Percentiles rank a stretch among this genome's conserved stretches.
Conservation (phyloP, 1,140 invertebrate genomes). For the Hylaeus volcanicus region DNA sequence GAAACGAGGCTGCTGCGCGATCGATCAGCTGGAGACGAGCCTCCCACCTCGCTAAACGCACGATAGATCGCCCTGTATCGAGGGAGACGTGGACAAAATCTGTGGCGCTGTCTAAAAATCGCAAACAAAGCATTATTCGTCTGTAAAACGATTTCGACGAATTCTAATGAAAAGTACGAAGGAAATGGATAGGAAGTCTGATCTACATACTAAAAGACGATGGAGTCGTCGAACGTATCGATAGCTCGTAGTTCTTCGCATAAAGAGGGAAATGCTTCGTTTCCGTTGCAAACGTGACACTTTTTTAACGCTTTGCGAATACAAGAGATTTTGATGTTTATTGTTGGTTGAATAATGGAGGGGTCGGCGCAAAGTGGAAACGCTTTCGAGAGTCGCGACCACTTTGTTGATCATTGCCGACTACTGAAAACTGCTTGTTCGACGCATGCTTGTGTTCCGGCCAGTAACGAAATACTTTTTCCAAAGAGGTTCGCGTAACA, state of each 20-base stretch:
- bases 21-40: constrained; percentile 31
- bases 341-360: constrained; percentile 36
- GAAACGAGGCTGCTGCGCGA: constrained; percentile 43
- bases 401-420: constrained; percentile 26
- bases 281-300: constrained; percentile 33
- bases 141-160: too few species aligned
- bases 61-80: neutral
- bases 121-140: too few species aligned
- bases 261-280: constrained; percentile 20
- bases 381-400: constrained; percentile 4
- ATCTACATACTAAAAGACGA: too few species aligned
- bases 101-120: too few species aligned
- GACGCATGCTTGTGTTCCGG: neutral
- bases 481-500: neutral
- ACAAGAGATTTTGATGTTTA: constrained; percentile 35
- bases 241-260: neutral
- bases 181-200: too few species aligned
- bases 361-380: neutral
- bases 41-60: constrained; percentile 19
- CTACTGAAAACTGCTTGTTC: neutral
- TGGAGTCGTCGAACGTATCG: too few species aligned
- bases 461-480: neutral
- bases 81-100: neutral
- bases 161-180: too few species aligned
- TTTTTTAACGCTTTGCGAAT: constrained; percentile 40